Conservation (phyloP, 2,113 vertebrate genomes). For the Xiphias gladius region DNA sequence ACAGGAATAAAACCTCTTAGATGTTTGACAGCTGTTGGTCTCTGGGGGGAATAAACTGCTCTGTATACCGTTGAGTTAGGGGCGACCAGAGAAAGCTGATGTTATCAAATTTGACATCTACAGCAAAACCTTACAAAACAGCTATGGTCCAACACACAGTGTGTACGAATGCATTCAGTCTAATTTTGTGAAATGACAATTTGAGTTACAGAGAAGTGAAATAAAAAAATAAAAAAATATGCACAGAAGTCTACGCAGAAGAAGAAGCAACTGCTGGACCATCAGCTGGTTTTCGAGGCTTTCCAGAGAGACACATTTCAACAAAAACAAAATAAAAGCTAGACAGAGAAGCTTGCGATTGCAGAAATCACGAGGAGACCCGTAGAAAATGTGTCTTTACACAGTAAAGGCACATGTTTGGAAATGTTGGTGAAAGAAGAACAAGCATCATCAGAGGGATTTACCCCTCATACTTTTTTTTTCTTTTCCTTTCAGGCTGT, state of each 20-base stretch:
- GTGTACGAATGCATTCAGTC: background rate
- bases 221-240: background rate
- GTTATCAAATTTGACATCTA: background rate
- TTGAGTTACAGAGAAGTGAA: background rate
- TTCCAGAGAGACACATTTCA: background rate
- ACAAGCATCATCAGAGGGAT: background rate
- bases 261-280: background rate
- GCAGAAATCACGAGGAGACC: background rate
- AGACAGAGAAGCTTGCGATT: background rate
- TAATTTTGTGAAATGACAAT: background rate
- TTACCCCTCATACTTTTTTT: background rate
- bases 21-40: background rate
- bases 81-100: background rate
- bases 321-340: background rate
- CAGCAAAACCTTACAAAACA: background rate
- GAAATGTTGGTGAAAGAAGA: background rate
- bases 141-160: background rate
- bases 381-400: background rate
- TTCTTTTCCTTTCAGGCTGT: background rate
- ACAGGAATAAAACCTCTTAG: background rate
- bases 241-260: background rate
- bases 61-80: background rate
- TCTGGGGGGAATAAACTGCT: background rate
- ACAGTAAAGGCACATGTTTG: background rate
- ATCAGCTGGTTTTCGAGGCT: background rate